Percentiles rank a stretch among this genome's conserved stretches.
Evolutionary conservation across 2,797 vertebrate species (phyloP).

Genomic region (Lepilemur ruficaudatus): DNA sequence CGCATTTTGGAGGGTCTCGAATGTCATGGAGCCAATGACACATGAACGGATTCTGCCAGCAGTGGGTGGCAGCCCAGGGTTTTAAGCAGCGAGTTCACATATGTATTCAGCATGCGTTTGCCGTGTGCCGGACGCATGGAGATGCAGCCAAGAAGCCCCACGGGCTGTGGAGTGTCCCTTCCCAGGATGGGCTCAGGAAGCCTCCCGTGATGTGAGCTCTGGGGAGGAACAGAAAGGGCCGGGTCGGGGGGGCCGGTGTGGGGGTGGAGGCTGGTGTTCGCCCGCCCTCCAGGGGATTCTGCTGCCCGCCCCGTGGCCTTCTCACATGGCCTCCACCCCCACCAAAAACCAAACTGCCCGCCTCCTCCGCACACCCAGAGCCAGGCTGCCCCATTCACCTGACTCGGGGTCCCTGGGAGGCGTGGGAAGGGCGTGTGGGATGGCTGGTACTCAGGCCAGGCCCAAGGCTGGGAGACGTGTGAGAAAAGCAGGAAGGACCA

Average conservation of each 20-base stretch:
- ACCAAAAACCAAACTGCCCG: too few relatives aligned
- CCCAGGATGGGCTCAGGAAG: accelerated
- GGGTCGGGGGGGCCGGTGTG: accelerated
- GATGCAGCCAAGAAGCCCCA: neutral
- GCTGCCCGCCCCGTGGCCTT: neutral
- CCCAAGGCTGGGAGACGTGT: neutral
- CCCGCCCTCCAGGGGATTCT: neutral
- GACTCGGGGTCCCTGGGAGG: neutral
- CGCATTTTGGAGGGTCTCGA: neutral
- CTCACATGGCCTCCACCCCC: neutral
- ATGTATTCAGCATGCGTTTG: neutral
- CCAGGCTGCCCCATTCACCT: neutral
- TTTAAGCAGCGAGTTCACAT: neutral
- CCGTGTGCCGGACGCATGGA: neutral
- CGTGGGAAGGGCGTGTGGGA: neutral
- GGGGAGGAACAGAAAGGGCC: neutral
- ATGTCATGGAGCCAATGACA: neutral
- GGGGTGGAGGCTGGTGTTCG: neutral
- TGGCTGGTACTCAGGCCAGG: neutral
- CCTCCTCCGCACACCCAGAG: too few relatives aligned
- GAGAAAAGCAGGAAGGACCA: neutral
- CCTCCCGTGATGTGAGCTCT: accelerated
- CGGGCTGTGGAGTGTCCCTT: neutral
- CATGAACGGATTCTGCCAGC: neutral
- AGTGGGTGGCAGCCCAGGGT: neutral